Percentiles rank a stretch among this genome's conserved stretches.
These are phyloP conservation scores for Mungos mungo DNA, from an alignment of 2,113 vertebrate species.

Conservation along the genomic window DNA sequence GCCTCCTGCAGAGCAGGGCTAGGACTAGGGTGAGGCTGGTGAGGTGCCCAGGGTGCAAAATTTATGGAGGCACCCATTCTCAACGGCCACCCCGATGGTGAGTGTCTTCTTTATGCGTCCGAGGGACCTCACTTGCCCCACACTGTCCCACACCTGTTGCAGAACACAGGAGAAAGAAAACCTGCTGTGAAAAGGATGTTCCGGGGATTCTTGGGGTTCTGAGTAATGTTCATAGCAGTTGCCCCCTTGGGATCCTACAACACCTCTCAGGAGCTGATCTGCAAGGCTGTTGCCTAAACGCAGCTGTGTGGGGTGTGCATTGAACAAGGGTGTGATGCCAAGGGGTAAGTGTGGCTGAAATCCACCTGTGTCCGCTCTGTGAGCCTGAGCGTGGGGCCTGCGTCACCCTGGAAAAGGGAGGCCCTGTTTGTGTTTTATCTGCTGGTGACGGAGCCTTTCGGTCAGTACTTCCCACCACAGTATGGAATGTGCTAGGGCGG, in stretches of 20 bases:
- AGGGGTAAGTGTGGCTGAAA: neutral
- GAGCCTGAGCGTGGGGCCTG: neutral
- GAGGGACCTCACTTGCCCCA: neutral
- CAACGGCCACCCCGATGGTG: neutral
- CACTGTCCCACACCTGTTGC: neutral
- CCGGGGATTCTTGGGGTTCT: neutral
- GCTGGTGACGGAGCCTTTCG: neutral
- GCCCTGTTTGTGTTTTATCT: neutral
- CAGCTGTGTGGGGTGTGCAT: neutral
- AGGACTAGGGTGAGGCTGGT: neutral
- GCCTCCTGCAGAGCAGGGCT: neutral
- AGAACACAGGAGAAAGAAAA: neutral
- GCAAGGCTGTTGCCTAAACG: neutral
- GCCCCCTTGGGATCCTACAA: neutral
- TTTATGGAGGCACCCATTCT: neutral
- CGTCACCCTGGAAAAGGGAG: neutral
- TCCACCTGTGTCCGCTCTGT: neutral
- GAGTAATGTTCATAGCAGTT: neutral
- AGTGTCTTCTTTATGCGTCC: neutral
- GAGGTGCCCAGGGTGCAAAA: fast-evolving
- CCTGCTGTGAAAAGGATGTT: neutral
- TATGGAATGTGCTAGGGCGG: neutral
- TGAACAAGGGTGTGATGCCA: neutral
- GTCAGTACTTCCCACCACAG: neutral
- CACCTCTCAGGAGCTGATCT: fast-evolving